Percentiles rank a stretch among this genome's conserved stretches.
These are phyloP conservation scores for Tangara arthus DNA, from an alignment of 2,797 vertebrate genomes.

Conservation along the genomic window DNA sequence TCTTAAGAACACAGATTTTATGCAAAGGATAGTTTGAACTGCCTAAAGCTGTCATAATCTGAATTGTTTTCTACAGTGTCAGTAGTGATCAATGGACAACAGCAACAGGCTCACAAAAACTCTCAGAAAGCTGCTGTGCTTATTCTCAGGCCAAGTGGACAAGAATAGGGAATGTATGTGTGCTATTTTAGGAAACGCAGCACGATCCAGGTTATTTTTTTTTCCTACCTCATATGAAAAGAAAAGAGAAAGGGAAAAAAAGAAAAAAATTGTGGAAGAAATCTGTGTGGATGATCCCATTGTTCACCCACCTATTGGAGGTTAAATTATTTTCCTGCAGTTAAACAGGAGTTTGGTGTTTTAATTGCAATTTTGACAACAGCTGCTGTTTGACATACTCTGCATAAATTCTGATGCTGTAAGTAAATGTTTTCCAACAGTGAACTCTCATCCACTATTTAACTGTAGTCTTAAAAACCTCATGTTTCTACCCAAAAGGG, in stretches of 20 bases:
- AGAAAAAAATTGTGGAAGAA: background rate
- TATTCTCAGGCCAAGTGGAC: background rate
- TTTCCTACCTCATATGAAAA: background rate
- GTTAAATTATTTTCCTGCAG: background rate
- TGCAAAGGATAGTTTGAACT: background rate
- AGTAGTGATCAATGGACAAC: background rate
- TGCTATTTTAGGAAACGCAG: background rate
- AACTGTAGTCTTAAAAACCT: accelerated
- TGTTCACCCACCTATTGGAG: background rate
- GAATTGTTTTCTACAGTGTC: background rate
- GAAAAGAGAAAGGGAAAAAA: background rate
- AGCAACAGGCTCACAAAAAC: background rate
- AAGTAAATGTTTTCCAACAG: background rate
- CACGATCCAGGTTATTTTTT: background rate
- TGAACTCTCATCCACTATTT: background rate
- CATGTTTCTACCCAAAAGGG: background rate
- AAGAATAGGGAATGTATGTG: background rate
- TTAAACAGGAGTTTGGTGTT: background rate
- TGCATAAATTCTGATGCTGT: background rate
- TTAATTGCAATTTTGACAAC: background rate
- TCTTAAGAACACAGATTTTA: background rate
- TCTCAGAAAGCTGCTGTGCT: background rate
- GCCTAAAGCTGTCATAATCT: background rate
- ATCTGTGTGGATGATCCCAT: background rate
- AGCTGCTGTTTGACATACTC: background rate